Conservation (phyloP, 2,797 vertebrate genomes). For the Parauchenoglanis punctatus region DNA sequence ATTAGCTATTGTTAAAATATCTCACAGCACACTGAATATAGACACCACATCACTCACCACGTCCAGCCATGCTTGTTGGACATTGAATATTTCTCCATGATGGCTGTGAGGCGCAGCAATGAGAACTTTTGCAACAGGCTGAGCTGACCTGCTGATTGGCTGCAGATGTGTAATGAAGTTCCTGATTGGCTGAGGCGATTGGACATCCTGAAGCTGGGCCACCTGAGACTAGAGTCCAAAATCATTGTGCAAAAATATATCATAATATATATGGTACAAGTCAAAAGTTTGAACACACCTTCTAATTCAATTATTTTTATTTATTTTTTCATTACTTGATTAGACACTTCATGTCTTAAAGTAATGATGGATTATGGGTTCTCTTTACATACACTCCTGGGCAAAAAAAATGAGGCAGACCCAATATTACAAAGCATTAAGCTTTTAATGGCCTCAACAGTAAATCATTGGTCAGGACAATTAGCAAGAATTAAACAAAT, state of each 20-base stretch:
- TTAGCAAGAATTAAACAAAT: too few species aligned
- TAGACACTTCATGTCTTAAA: too few species aligned
- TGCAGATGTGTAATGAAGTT: conserved; percentile 88
- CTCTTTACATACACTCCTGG: too few species aligned
- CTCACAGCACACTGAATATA: background rate
- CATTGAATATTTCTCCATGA: conserved; percentile 97
- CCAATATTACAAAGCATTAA: too few species aligned
- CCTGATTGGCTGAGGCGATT: conserved; percentile 84
- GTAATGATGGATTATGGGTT: too few species aligned
- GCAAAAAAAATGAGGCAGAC: too few species aligned
- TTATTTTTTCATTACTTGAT: too few species aligned
- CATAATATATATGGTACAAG: background rate
- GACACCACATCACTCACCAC: conserved; percentile 78
- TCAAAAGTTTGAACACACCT: too few species aligned
- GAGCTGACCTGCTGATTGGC: conserved; percentile 91
- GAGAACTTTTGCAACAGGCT: conserved; percentile 94
- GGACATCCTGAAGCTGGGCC: conserved; percentile 95
- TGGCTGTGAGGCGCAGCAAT: conserved; percentile 91
- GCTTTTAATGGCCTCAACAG: too few species aligned
- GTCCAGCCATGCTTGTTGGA: conserved; percentile 98
- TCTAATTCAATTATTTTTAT: too few species aligned
- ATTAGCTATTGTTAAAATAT: background rate
- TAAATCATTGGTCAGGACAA: too few species aligned
- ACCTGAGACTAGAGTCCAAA: conserved; percentile 79
- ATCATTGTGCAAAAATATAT: background rate